Evolutionary conservation across 2,888 invertebrate species (phyloP).

Genomic region (Agonum fuliginosum): DNA sequence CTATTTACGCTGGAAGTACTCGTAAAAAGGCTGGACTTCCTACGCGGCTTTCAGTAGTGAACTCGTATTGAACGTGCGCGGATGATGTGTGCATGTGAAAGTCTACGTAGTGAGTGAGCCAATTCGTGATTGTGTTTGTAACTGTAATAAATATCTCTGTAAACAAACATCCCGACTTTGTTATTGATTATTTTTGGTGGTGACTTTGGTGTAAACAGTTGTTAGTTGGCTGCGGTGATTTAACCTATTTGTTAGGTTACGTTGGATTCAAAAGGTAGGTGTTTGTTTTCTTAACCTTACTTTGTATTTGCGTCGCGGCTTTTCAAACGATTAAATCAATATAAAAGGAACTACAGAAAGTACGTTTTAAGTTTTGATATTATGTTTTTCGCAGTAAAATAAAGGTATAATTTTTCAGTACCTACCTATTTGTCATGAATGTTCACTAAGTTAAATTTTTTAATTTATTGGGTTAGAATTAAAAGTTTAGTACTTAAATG

Average conservation of each 20-base stretch:
- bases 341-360: background rate
- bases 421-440: no score
- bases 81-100: constrained; percentile 41
- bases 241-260: constrained; percentile 6
- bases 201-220: constrained; percentile 17
- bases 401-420: no score
- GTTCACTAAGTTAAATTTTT: no score
- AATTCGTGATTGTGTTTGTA: constrained; percentile 34
- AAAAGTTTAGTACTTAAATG: no score
- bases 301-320: background rate
- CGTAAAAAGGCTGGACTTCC: constrained; percentile 54
- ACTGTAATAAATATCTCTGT: constrained; percentile 10
- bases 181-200: constrained; percentile 43
- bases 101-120: constrained; percentile 9
- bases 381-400: no score
- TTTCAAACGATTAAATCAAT: background rate
- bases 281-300: constrained; percentile 31
- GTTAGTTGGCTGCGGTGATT: constrained; percentile 5
- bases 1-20: constrained; percentile 52
- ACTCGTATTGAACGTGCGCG: constrained; percentile 32
- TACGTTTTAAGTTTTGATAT: no score
- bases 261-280: constrained; percentile 6
- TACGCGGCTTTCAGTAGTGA: constrained; percentile 39
- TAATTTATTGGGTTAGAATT: no score
- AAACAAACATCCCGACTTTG: constrained; percentile 16